phyloP scores from a whole-genome alignment of 2,888 invertebrate species.

The Epistrophe eligans region DNA sequence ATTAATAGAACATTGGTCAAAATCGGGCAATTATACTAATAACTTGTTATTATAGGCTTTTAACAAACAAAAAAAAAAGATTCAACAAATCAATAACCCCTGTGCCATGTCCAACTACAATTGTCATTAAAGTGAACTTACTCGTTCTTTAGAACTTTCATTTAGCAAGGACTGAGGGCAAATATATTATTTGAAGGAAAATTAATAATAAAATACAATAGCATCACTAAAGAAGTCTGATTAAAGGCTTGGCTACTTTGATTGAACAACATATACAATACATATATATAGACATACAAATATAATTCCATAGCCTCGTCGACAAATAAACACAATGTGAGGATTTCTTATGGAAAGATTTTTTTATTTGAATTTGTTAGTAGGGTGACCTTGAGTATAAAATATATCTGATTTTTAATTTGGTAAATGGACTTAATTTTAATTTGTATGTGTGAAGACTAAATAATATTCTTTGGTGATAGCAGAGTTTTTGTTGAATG shows the following conservation, averaged over 20 bases:
- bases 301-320: not conserved
- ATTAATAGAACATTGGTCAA: constrained; percentile 33
- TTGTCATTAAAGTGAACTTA: constrained; percentile 53
- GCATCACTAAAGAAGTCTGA: constrained; percentile 1
- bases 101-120: not conserved
- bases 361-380: not conserved
- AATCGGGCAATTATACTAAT: constrained; percentile 42
- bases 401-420: not conserved
- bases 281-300: not conserved
- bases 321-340: not conserved
- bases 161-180: not conserved
- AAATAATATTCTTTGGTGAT: too few relatives aligned
- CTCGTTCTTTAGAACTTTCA: constrained; percentile 19
- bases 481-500: too few relatives aligned
- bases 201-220: not conserved
- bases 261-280: not conserved
- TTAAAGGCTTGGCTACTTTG: not conserved
- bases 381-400: not conserved
- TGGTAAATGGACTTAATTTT: too few relatives aligned
- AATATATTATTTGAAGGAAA: not conserved
- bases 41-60: constrained; percentile 43
- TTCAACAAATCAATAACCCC: constrained; percentile 21
- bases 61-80: not conserved
- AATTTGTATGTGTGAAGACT: too few relatives aligned
- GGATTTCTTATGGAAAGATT: not conserved